Evolutionary conservation across 2,113 vertebrate genomes (phyloP).

Genomic region (Gasterosteus nipponicus): DNA sequence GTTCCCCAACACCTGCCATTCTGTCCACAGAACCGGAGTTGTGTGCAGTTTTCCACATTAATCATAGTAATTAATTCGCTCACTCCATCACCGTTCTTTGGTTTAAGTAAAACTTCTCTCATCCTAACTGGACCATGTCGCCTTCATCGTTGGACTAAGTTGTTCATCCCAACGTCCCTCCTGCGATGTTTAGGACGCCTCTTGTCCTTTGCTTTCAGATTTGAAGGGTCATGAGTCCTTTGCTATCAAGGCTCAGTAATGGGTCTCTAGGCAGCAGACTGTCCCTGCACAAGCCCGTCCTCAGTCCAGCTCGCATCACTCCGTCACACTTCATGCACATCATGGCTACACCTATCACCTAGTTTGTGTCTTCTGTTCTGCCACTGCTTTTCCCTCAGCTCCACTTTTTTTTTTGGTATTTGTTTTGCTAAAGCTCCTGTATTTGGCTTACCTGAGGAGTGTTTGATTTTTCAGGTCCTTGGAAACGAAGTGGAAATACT

Average conservation of each 20-base stretch:
- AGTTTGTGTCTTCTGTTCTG: constrained; percentile 47
- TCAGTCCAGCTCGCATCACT: constrained; percentile 1
- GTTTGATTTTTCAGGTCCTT: constrained; percentile 80
- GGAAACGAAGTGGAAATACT: constrained; percentile 73
- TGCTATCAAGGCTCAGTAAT: not conserved
- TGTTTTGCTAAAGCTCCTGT: constrained; percentile 14
- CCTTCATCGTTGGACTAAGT: constrained; percentile 24
- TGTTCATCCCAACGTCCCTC: not conserved
- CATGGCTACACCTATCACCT: constrained; percentile 24
- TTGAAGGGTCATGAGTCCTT: not conserved
- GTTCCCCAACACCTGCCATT: constrained; percentile 21
- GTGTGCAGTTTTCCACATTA: constrained; percentile 22
- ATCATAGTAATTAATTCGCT: not conserved
- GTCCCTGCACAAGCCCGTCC: constrained; percentile 6
- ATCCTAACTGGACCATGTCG: constrained; percentile 16
- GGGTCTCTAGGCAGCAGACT: not conserved
- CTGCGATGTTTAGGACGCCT: not conserved
- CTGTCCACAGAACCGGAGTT: constrained; percentile 42
- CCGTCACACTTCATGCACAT: constrained; percentile 41
- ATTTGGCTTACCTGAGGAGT: constrained; percentile 73
- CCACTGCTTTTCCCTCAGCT: constrained; percentile 57
- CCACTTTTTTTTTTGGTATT: not conserved
- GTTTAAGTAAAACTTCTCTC: constrained; percentile 1
- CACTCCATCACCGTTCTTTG: not conserved
- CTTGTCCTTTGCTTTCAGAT: constrained; percentile 1